Evolutionary conservation across 2,797 vertebrate species (phyloP).

Genomic region (Mormyrus hasselquistii): DNA sequence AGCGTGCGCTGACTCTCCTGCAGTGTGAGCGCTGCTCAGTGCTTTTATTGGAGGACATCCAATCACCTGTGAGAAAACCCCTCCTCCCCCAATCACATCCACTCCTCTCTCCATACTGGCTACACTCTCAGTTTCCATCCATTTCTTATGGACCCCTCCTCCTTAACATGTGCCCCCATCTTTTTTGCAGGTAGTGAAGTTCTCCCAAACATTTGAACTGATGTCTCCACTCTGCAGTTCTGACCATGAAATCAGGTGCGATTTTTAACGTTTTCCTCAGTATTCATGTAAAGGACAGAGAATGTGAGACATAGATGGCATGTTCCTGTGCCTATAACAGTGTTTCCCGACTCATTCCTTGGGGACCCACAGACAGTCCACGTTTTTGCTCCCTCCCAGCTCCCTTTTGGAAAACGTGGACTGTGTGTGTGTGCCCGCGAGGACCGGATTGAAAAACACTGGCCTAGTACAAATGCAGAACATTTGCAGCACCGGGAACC

Average conservation of each 20-base stretch:
- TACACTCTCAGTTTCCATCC: background rate
- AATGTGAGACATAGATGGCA: background rate
- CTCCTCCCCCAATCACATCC: background rate
- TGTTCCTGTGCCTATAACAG: background rate
- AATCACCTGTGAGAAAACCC: constrained; percentile 35
- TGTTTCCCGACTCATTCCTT: background rate
- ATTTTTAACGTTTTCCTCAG: background rate
- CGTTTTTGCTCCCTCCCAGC: background rate
- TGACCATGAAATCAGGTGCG: constrained; percentile 33
- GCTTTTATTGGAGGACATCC: constrained; percentile 91
- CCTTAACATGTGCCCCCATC: background rate
- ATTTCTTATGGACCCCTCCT: background rate
- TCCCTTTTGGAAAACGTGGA: background rate
- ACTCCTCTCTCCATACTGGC: background rate
- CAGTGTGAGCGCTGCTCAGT: constrained; percentile 97
- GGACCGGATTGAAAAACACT: background rate
- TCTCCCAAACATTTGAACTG: constrained; percentile 35
- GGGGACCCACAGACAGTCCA: background rate
- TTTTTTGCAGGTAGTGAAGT: constrained; percentile 33
- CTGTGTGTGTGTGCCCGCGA: background rate
- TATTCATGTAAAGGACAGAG: background rate
- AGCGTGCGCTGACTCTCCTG: constrained; percentile 88
- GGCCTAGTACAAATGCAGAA: background rate
- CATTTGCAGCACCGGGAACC: background rate
- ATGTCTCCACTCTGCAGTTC: constrained; percentile 34